A percentile compares a stretch with the other conserved stretches of the same genome.
Evolutionary conservation across 2,888 invertebrate species (phyloP).

Genomic region (Aleiodes leptofemur): DNA sequence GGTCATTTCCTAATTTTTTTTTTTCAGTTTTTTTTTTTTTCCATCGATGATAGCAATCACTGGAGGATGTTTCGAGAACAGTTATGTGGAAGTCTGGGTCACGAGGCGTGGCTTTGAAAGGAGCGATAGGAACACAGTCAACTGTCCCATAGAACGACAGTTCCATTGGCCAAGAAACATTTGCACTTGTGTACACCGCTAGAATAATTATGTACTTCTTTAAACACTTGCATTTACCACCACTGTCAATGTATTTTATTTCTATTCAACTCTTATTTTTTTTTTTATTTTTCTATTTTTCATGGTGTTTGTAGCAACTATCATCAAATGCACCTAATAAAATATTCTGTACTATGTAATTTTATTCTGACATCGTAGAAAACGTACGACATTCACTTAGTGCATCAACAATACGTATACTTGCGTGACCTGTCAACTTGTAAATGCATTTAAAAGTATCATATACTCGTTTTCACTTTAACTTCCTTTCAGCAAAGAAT

Average conservation of each 20-base stretch:
- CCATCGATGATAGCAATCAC: constrained; percentile 51
- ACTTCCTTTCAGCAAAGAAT: constrained; percentile 21
- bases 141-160: constrained; percentile 73
- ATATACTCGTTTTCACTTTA: constrained; percentile 34
- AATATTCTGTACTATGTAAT: constrained; percentile 9
- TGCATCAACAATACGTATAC: constrained; percentile 24
- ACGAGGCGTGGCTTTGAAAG: constrained; percentile 74
- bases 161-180: constrained; percentile 74
- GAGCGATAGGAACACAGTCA: constrained; percentile 61
- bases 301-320: constrained; percentile 48
- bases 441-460: constrained; percentile 13
- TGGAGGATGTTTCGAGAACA: constrained; percentile 72
- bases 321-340: not conserved
- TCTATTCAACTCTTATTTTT: constrained; percentile 38
- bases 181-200: constrained; percentile 63
- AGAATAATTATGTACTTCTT: constrained; percentile 70
- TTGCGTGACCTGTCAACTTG: constrained; percentile 29
- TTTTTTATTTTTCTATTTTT: constrained; percentile 45
- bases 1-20: not conserved
- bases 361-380: constrained; percentile 25
- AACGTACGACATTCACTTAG: constrained; percentile 3
- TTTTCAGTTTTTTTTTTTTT: not conserved
- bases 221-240: constrained; percentile 57
- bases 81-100: constrained; percentile 75
- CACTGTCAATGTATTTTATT: too few species aligned